These are phyloP conservation scores for Protosalanx chinensis DNA, from an alignment of 2,797 vertebrate genomes.

Conservation along the genomic window DNA sequence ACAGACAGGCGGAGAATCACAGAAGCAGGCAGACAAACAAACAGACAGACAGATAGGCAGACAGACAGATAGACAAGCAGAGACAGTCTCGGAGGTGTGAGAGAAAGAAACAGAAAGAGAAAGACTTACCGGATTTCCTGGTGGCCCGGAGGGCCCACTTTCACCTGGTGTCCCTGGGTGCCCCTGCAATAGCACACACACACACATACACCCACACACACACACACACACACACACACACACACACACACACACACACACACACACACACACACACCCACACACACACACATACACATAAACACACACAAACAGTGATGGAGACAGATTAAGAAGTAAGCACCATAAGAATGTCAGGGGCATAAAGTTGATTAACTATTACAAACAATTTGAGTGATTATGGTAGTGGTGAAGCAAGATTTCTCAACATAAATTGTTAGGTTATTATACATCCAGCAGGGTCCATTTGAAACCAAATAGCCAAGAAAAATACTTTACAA, in stretches of 20 bases:
- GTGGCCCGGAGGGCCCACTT: constrained; percentile 82
- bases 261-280: constrained; percentile 8
- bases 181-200: constrained; percentile 71
- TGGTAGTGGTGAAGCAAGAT: background rate
- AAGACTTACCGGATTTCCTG: constrained; percentile 86
- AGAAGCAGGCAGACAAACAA: background rate
- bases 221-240: constrained; percentile 27
- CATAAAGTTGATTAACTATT: background rate
- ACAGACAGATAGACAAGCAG: background rate
- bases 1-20: no score
- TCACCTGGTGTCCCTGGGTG: constrained; percentile 87
- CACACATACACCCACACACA: constrained; percentile 12
- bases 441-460: background rate
- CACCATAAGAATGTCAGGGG: background rate
- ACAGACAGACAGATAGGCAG: background rate
- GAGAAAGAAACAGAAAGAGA: background rate
- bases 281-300: constrained; percentile 27
- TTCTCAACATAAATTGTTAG: background rate
- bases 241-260: constrained; percentile 25
- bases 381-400: background rate
- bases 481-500: background rate
- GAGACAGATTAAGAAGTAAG: background rate
- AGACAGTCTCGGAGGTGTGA: background rate
- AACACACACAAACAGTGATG: constrained; percentile 4
- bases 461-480: background rate